A percentile compares a stretch with the other conserved stretches of the same genome.
Evolutionary conservation across 2,113 vertebrate genomes (phyloP).

Genomic region (Gambusia affinis): DNA sequence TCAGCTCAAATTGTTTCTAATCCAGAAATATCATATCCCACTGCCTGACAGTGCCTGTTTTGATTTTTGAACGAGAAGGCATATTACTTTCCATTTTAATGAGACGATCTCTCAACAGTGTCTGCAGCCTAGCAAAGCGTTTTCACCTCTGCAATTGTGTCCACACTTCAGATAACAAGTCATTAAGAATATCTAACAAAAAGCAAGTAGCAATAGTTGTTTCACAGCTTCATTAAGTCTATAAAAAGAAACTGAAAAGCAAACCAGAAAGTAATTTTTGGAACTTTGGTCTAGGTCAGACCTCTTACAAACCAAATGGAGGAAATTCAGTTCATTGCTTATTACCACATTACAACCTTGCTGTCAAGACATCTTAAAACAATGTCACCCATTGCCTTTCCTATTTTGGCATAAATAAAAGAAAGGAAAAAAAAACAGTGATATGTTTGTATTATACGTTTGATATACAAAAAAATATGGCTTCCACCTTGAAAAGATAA

Average conservation of each 20-base stretch:
- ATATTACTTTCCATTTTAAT: slow-evolving; percentile 72
- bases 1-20: slow-evolving; percentile 59
- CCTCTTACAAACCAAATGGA: too few relatives aligned
- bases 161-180: slow-evolving; percentile 43
- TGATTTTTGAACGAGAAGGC: slow-evolving; percentile 50
- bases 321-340: too few relatives aligned
- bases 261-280: neutral
- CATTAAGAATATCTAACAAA: slow-evolving; percentile 41
- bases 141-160: slow-evolving; percentile 46
- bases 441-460: too few relatives aligned
- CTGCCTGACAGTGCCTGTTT: slow-evolving; percentile 63
- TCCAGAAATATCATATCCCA: slow-evolving; percentile 46
- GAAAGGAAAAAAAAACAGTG: too few relatives aligned
- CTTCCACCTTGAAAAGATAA: too few relatives aligned
- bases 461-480: too few relatives aligned
- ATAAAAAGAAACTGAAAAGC: neutral
- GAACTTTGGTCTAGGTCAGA: too few relatives aligned
- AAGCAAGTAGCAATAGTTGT: neutral
- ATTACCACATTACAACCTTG: too few relatives aligned
- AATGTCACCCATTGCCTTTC: too few relatives aligned
- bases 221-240: neutral
- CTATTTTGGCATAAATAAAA: too few relatives aligned
- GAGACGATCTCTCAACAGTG: slow-evolving; percentile 57
- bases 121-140: slow-evolving; percentile 48
- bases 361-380: too few relatives aligned